These are phyloP conservation scores for Mythimna pallens DNA, from an alignment of 2,888 invertebrate species.

Conservation along the genomic window DNA sequence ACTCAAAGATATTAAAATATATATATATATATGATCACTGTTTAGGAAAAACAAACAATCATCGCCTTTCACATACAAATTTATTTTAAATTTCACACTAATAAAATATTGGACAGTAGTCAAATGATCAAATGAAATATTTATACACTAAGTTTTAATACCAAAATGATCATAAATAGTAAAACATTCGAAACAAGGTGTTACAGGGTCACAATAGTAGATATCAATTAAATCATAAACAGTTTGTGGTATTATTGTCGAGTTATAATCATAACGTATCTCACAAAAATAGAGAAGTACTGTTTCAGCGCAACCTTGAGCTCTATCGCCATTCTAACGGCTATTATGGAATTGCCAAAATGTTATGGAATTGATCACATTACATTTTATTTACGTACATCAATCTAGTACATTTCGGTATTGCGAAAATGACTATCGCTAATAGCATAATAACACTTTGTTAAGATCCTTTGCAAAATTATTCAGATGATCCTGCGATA, in stretches of 20 bases:
- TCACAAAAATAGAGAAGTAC: not conserved
- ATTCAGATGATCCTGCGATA: slow-evolving; percentile 22
- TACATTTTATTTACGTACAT: too few species aligned
- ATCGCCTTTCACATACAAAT: not conserved
- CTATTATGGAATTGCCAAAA: too few species aligned
- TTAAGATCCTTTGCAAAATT: not conserved
- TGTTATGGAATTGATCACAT: too few species aligned
- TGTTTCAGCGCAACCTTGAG: too few species aligned
- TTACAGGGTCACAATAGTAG: too few species aligned
- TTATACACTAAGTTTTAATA: not conserved
- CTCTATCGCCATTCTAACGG: too few species aligned
- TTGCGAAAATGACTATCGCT: not conserved
- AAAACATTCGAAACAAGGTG: not conserved
- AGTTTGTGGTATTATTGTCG: not conserved
- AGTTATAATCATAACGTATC: not conserved
- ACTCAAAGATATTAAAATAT: not conserved
- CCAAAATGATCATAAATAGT: not conserved
- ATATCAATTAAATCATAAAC: not conserved
- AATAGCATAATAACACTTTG: not conserved
- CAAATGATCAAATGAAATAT: not conserved
- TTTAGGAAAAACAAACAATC: not conserved
- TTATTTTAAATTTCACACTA: not conserved
- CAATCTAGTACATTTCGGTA: too few species aligned
- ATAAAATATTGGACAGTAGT: not conserved
- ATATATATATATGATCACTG: not conserved